These are phyloP conservation scores for Nomia melanderi DNA, from an alignment of 1,140 invertebrate species.

Conservation along the genomic window DNA sequence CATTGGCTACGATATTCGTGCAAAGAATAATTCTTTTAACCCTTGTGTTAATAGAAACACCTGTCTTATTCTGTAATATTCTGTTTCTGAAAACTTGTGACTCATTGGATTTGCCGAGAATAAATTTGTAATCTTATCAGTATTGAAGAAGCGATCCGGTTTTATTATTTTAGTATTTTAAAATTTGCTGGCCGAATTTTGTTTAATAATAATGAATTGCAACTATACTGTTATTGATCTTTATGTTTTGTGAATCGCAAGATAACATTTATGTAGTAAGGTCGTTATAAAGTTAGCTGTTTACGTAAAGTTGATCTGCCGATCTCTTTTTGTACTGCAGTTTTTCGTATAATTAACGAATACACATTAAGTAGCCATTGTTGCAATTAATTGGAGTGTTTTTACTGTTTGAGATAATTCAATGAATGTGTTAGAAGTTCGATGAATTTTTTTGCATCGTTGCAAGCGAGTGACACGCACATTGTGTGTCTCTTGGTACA, in stretches of 20 bases:
- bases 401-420: neutral
- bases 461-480: too few species aligned
- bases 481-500: too few species aligned
- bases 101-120: neutral
- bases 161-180: neutral
- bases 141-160: neutral
- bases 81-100: conserved; percentile 4
- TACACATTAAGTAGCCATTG: neutral
- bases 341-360: neutral
- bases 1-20: neutral
- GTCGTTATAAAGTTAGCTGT: neutral
- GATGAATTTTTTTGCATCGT: too few species aligned
- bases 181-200: conserved; percentile 31
- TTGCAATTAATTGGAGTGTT: neutral
- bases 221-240: neutral
- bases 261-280: conserved; percentile 7
- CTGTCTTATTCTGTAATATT: neutral
- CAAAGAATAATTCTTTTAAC: neutral
- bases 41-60: neutral
- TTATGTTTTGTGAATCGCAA: neutral
- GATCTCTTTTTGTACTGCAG: neutral
- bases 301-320: neutral
- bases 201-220: conserved; percentile 11
- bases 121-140: conserved; percentile 13
- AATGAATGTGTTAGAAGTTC: too few species aligned